Conservation (phyloP, 2,113 vertebrate genomes). For the Cyanoramphus novaezelandiae region DNA sequence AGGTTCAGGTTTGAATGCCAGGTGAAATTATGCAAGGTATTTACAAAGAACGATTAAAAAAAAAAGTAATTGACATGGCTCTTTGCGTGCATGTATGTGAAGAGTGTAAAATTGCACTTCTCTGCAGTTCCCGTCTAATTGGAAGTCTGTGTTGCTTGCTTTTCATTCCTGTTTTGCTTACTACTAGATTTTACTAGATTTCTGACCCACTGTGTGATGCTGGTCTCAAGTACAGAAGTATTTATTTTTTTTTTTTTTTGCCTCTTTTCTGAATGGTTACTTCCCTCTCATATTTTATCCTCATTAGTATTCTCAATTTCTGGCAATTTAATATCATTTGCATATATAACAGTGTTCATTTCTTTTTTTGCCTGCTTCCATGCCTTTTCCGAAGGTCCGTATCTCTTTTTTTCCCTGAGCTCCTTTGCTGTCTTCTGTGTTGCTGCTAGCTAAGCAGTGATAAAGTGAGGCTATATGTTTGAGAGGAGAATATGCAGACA, state of each 20-base stretch:
- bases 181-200: neutral
- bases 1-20: neutral
- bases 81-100: neutral
- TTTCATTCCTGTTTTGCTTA: neutral
- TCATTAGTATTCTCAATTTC: neutral
- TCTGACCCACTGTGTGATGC: neutral
- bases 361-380: neutral
- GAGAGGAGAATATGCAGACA: neutral
- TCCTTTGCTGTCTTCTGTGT: neutral
- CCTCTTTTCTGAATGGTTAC: neutral
- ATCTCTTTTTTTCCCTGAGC: neutral
- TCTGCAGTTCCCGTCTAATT: neutral
- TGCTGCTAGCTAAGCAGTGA: neutral
- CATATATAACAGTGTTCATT: neutral
- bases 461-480: neutral
- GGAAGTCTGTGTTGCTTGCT: neutral
- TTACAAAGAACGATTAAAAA: neutral
- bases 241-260: neutral
- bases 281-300: neutral
- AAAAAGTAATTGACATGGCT: accelerated
- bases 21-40: neutral
- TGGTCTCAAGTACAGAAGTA: neutral
- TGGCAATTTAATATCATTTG: neutral
- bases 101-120: neutral
- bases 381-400: neutral